Evolutionary conservation across 2,113 vertebrate genomes (phyloP).

Genomic region (Trichechus manatus): DNA sequence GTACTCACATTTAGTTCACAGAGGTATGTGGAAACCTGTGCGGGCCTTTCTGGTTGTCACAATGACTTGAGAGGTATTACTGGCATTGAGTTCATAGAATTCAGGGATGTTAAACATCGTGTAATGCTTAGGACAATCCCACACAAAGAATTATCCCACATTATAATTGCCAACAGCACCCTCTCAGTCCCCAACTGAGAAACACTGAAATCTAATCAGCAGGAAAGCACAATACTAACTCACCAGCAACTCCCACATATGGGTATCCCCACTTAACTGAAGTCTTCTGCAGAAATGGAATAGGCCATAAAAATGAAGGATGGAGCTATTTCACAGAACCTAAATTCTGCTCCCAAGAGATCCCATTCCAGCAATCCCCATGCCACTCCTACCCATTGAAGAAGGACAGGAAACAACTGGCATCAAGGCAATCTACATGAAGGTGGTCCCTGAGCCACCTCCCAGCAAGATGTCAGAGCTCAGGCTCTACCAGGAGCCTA

Average conservation of each 20-base stretch:
- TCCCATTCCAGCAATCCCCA: neutral
- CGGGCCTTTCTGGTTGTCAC: neutral
- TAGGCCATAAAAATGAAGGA: neutral
- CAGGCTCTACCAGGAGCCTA: neutral
- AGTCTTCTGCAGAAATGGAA: constrained; percentile 14
- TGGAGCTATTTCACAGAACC: neutral
- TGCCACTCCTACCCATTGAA: neutral
- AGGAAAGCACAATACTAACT: constrained; percentile 5
- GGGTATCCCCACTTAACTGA: neutral
- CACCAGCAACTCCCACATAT: neutral
- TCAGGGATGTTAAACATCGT: neutral
- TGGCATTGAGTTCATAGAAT: neutral
- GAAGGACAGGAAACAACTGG: neutral
- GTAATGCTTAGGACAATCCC: neutral
- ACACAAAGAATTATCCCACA: neutral
- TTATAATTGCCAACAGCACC: neutral
- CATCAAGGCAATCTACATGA: neutral
- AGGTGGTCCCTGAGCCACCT: neutral
- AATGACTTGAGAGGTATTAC: neutral
- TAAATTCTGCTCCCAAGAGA: neutral
- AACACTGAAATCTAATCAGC: neutral
- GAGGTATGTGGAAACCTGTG: neutral
- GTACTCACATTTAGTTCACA: neutral
- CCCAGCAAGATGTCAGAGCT: neutral
- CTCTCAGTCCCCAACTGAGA: neutral